Conservation (phyloP, 2,113 vertebrate genomes). For the Oncorhynchus tshawytscha region DNA sequence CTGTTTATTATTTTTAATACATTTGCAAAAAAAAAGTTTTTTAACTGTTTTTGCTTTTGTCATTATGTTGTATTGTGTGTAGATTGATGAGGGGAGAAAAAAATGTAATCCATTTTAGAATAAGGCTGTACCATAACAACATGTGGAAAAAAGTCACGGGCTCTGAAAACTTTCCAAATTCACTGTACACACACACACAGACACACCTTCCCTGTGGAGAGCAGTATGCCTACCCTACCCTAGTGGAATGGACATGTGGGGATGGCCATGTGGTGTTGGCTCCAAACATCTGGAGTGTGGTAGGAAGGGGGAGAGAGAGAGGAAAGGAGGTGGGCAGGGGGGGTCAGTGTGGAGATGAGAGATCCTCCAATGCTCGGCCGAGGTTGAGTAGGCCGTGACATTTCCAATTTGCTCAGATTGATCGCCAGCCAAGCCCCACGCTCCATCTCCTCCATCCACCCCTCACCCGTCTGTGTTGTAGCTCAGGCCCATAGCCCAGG, state of each 20-base stretch:
- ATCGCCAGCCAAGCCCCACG: conserved; percentile 66
- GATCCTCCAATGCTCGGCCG: conserved; percentile 63
- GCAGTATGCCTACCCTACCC: conserved; percentile 1
- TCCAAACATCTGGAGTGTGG: conserved; percentile 64
- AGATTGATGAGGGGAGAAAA: no score
- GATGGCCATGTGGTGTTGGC: conserved; percentile 26
- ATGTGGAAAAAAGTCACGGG: no score
- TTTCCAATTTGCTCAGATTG: conserved; percentile 77
- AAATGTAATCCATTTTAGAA: no score
- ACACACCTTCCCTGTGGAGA: background rate
- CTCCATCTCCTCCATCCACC: conserved; percentile 1
- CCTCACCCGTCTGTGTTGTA: conserved; percentile 41
- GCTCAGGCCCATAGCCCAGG: conserved; percentile 59
- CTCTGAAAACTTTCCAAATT: no score
- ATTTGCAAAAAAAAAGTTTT: no score
- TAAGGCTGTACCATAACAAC: no score
- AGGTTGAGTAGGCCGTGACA: conserved; percentile 74
- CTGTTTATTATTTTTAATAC: no score
- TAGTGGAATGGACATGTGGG: conserved; percentile 16
- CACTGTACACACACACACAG: background rate
- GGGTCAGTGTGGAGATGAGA: conserved; percentile 58
- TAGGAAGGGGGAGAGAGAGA: conserved; percentile 21
- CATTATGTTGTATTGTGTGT: no score
- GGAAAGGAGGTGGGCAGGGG: conserved; percentile 41
- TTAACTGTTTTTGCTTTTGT: no score